Evolutionary conservation across 1,140 invertebrate genomes (phyloP).

Genomic region (Thaumetopoea pityocampa): DNA sequence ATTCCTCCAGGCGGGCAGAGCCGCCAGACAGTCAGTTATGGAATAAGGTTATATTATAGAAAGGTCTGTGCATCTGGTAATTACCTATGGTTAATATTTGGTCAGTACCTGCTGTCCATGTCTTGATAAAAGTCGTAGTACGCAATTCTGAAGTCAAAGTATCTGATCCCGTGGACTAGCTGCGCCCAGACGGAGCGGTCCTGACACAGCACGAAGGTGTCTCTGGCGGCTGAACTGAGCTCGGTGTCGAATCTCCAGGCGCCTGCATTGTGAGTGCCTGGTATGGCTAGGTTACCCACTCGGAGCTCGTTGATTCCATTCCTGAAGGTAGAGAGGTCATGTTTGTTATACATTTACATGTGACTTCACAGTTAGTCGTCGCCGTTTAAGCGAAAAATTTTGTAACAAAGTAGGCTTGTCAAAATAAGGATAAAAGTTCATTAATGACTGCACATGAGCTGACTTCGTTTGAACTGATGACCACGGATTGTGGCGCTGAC

Average conservation of each 20-base stretch:
- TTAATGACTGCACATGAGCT: no score
- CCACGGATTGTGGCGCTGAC: no score
- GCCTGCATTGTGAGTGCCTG: conserved; percentile 68
- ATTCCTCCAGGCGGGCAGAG: no score
- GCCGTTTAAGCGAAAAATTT: no score
- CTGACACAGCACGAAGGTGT: conserved; percentile 77
- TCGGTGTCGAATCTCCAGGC: conserved; percentile 63
- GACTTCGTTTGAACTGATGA: no score
- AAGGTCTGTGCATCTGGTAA: no score
- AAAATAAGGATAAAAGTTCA: neutral
- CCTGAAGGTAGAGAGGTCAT: conserved; percentile 23
- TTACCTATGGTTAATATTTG: neutral
- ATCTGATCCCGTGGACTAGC: conserved; percentile 87
- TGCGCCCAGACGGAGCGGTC: conserved; percentile 87
- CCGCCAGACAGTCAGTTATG: no score
- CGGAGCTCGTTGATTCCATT: conserved; percentile 54
- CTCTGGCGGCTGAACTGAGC: conserved; percentile 41
- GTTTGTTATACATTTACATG: no score
- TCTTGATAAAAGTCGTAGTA: conserved; percentile 56
- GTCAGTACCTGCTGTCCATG: conserved; percentile 54
- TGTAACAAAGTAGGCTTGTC: no score
- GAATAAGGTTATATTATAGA: neutral
- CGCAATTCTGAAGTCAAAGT: conserved; percentile 83
- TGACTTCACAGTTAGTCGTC: no score
- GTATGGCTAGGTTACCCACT: conserved; percentile 53